Base-by-base conservation (phyloP, 2,113 vertebrate species). In the Scomber scombrus region DNA sequence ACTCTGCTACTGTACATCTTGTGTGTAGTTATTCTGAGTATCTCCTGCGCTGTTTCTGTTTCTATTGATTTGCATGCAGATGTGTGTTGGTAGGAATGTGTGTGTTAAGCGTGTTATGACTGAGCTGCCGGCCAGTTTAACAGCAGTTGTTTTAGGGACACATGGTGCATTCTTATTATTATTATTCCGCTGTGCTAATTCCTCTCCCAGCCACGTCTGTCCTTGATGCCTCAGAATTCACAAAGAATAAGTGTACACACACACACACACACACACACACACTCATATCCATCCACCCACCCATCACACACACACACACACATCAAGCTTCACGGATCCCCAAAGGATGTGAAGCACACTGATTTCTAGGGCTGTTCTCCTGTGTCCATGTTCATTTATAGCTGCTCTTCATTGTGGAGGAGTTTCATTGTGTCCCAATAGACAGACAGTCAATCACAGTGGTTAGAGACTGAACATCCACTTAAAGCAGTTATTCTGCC, bases 341-440 rank as follows among this genome's bases (percentile, higher is more conserved):
- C 91, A 85, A 62, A 89, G 89, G 93, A 92, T 90, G 88, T 86
- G 93, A 91, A 93, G 92, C 93, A 94, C 94, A 94, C 92, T 94
- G 94, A 96, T 95, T 95, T 94, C 93, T 93, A 93, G 91, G 91
- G 93, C 95, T 96, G 93, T 94, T 95, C 95, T 96, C 94, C 93
- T 90, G 92, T 93, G 95, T 93, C 93, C 93, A 88, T 95, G 88
- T 95, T 93, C 95, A 92, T 96, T 96, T 97, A 95, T 96, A 95
- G 94, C 94, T 92, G 93, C 94, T 95, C 92, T 93, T 94, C 93
- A 94, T 93, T 85, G 93, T 85, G 95, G 94, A 95, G 94, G 95
- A 95, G 94, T 94, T 93, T 82, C 90, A 92, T 85, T 87, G 70
- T 64, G 79, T 90, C 87, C 88, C 77, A 19, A 67, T 68, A 82